phyloP scores from a whole-genome alignment of 2,797 vertebrate genomes.

The Pteropus rufus region DNA sequence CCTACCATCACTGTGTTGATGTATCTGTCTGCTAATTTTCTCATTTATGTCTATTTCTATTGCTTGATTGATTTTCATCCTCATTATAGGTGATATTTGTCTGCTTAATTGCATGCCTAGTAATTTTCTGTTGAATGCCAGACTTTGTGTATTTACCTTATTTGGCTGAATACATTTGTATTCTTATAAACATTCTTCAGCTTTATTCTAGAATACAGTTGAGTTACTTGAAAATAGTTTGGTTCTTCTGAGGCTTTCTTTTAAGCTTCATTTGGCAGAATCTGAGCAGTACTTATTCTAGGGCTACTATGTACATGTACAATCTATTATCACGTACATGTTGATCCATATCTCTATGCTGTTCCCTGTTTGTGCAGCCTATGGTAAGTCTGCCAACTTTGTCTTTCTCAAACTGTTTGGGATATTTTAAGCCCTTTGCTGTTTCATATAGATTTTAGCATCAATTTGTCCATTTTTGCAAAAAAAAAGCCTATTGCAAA shows the following conservation, averaged over 20 bases:
- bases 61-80: background rate
- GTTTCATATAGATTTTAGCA: background rate
- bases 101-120: background rate
- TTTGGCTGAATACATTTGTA: background rate
- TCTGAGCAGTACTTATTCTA: background rate
- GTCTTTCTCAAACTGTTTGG: background rate
- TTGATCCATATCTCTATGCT: background rate
- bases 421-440: background rate
- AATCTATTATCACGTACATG: background rate
- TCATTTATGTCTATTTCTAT: background rate
- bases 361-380: background rate
- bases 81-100: background rate
- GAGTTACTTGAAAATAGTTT: background rate
- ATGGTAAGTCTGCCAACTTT: background rate
- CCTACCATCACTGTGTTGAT: background rate
- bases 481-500: background rate
- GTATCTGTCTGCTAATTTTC: background rate
- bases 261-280: background rate
- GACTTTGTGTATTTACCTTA: background rate
- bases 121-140: background rate
- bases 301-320: background rate
- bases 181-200: background rate
- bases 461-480: background rate
- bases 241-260: background rate
- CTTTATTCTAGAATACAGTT: background rate